A percentile compares a stretch with the other conserved stretches of the same genome.
Evolutionary conservation across 92 coral and sea anemone genomes (phyloP).

Genomic region (Palythoa grandis): DNA sequence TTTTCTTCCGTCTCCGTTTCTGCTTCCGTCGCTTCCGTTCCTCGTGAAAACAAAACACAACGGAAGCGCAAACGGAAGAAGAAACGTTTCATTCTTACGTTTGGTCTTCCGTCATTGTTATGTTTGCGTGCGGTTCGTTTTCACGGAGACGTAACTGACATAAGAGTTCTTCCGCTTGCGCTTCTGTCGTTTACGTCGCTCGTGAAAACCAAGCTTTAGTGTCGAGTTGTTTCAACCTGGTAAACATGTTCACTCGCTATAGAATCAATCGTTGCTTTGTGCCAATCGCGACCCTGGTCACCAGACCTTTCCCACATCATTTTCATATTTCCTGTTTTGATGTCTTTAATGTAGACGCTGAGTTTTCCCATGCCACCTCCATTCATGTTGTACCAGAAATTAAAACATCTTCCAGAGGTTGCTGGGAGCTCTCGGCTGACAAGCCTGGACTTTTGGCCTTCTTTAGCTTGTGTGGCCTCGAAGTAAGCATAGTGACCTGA

Average conservation of each 20-base stretch:
- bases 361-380: constrained; percentile 30
- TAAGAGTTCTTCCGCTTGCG: too few relatives aligned
- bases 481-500: constrained; percentile 11
- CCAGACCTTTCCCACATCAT: constrained; percentile 26
- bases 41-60: too few relatives aligned
- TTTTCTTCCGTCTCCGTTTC: too few relatives aligned
- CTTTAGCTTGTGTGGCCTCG: constrained; percentile 21
- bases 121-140: too few relatives aligned
- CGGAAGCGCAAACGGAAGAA: too few relatives aligned
- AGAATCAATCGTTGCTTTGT: constrained; percentile 10
- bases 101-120: too few relatives aligned
- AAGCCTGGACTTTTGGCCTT: constrained; percentile 11
- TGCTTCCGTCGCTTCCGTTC: too few relatives aligned
- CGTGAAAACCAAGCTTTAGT: too few relatives aligned
- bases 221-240: not conserved
- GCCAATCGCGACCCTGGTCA: constrained; percentile 18
- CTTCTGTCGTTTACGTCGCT: too few relatives aligned
- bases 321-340: not conserved
- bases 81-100: too few relatives aligned
- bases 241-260: not conserved
- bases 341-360: not conserved
- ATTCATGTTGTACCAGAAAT: constrained; percentile 33
- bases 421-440: constrained; percentile 32
- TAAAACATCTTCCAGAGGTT: constrained; percentile 8
- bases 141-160: too few relatives aligned